Conservation (phyloP, 2,888 invertebrate genomes). For the Diarsia brunnea region DNA sequence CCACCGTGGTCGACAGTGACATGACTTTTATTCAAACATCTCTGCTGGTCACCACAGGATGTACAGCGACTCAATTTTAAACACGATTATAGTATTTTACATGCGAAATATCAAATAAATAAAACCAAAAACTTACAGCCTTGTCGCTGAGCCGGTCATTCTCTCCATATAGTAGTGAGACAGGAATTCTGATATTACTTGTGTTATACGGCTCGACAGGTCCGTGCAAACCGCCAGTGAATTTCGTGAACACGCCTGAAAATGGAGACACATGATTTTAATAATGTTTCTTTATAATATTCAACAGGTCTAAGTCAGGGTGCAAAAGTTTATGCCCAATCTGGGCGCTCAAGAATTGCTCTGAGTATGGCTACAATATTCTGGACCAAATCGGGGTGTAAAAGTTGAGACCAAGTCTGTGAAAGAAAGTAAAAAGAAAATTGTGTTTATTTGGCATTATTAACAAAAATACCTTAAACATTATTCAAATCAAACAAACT, state of each 20-base stretch:
- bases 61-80: too few species aligned
- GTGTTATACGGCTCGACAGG: constrained; percentile 91
- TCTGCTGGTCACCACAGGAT: too few species aligned
- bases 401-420: neutral
- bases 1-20: too few species aligned
- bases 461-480: too few species aligned
- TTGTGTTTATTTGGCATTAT: too few species aligned
- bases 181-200: constrained; percentile 90
- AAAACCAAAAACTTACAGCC: constrained; percentile 79
- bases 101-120: neutral
- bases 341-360: too few species aligned
- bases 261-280: constrained; percentile 32
- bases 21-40: too few species aligned
- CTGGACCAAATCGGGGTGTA: neutral
- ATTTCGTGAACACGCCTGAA: constrained; percentile 91
- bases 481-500: too few species aligned
- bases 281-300: too few species aligned
- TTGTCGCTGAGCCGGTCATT: constrained; percentile 92
- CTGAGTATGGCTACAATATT: neutral
- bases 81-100: too few species aligned
- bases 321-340: too few species aligned
- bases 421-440: too few species aligned
- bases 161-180: constrained; percentile 91
- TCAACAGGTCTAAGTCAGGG: neutral
- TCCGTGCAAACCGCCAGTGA: constrained; percentile 88